Base-by-base conservation (phyloP, 37 sponge, comb jelly and placozoan genomes). In the Axinella damicornis region DNA sequence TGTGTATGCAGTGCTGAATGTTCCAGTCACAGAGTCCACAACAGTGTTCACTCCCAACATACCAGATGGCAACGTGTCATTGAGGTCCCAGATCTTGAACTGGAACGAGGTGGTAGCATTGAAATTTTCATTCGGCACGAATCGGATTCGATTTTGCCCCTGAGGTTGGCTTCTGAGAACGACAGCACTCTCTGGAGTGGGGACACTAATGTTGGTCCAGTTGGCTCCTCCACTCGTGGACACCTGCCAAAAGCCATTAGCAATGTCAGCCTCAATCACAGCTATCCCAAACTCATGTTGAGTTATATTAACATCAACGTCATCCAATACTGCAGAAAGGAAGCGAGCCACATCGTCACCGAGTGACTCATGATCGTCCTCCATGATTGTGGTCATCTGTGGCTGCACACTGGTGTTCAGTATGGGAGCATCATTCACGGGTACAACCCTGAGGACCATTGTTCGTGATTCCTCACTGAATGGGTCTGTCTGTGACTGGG, bases 371-470 rank as follows among this genome's bases (percentile, higher is more conserved):
- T 90, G 89, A 72, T 78, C 78, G 54, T 94, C 97, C 67, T 96
- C 97, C 25, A 88, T 38, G 53, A 96, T 90, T 40, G 83, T 15
- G 5, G 87, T 78, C 95, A 95, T 92, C 2, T 67, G 20, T 53
- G 78, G 83, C 30, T 81, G 41, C 16, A 83, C 56, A 17, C 41
- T 22, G 9, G 84, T 5, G 31, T 91, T 81, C 17, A 96, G 39
- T 18, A 93, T 87, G n/a, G 97, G 97, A 46, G 97, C 89, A 87
- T 96, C 94, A 64, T 96, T 96, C 15, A 96, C 92, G 12, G 97
- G 90, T 28, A 93, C 77, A 0, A 96, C 76, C 68, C 66, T 31
- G 20, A 92, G 33, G 28, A 75, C 79, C 32, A 96, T 34, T 5
- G 80, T 78, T 27, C 89, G 80, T 9, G 77, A 73, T 22, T 91